phyloP scores from a whole-genome alignment of 30 jellyfish, hydroid and myxozoan genomes.

The Cassiopea xamachana region DNA sequence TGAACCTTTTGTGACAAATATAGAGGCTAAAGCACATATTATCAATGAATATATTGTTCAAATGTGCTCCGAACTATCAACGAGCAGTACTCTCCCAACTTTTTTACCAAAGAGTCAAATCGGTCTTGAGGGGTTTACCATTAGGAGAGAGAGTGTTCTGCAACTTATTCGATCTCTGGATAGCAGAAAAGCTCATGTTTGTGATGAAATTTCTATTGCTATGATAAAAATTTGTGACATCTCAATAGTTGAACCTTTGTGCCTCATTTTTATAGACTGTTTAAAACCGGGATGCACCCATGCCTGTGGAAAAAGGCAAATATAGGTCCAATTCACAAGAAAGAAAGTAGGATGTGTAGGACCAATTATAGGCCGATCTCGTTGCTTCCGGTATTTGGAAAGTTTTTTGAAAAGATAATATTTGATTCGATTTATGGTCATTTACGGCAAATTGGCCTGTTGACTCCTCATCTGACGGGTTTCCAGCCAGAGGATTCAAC shows the following conservation, averaged over 20 bases:
- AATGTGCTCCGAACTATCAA: neutral
- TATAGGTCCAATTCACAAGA: conserved; percentile 57
- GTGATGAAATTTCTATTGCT: neutral
- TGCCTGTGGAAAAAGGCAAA: conserved; percentile 53
- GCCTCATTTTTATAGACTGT: conserved; percentile 26
- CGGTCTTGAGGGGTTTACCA: neutral
- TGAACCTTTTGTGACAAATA: neutral
- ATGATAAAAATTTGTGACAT: conserved; percentile 2
- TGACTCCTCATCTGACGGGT: conserved; percentile 5
- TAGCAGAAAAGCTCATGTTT: neutral
- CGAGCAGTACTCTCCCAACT: neutral
- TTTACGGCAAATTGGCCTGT: neutral
- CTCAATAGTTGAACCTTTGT: conserved; percentile 40
- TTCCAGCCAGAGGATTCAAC: conserved; percentile 27
- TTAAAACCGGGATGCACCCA: conserved; percentile 25
- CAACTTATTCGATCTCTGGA: neutral
- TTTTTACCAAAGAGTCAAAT: neutral
- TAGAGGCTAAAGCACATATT: neutral
- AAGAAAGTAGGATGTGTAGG: conserved; percentile 20
- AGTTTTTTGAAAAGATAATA: neutral
- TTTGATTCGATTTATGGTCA: conserved; percentile 21
- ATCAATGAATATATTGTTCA: neutral
- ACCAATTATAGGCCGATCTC: conserved; percentile 3
- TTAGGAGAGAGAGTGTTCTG: neutral
- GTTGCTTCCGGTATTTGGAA: conserved; percentile 8